Conservation (phyloP, 2,113 vertebrate species). For the Tetrao urogallus region DNA sequence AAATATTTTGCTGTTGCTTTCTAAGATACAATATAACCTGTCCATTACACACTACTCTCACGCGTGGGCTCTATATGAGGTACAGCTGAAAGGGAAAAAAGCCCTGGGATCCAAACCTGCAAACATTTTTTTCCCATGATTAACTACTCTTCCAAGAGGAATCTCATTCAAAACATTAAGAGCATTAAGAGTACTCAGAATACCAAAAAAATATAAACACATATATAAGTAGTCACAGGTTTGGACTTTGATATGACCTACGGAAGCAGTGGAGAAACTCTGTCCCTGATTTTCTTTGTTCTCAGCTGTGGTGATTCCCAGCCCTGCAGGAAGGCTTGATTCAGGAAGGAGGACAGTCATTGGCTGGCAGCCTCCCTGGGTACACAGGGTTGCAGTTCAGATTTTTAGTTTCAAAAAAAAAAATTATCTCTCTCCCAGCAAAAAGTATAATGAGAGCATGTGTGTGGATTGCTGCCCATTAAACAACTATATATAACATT, state of each 20-base stretch:
- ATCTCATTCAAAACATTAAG: slow-evolving; percentile 35
- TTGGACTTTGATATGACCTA: background rate
- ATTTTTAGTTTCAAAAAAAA: background rate
- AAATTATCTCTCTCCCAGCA: background rate
- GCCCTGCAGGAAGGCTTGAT: background rate
- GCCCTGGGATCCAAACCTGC: slow-evolving; percentile 28
- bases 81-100: background rate
- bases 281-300: background rate
- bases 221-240: slow-evolving; percentile 29
- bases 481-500: background rate
- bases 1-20: too few relatives aligned
- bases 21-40: too few relatives aligned
- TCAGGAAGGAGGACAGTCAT: background rate
- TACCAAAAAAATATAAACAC: slow-evolving; percentile 16
- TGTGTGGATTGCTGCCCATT: background rate
- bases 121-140: slow-evolving; percentile 50
- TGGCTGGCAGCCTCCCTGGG: background rate
- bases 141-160: slow-evolving; percentile 34
- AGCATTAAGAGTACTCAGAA: background rate
- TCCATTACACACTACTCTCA: too few relatives aligned
- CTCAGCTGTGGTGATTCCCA: background rate
- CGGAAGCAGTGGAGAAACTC: background rate
- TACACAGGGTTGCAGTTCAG: background rate
- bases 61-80: too few relatives aligned
- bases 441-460: background rate